phyloP scores from a whole-genome alignment of 2,888 invertebrate species.

The Nymphalis urticae region DNA sequence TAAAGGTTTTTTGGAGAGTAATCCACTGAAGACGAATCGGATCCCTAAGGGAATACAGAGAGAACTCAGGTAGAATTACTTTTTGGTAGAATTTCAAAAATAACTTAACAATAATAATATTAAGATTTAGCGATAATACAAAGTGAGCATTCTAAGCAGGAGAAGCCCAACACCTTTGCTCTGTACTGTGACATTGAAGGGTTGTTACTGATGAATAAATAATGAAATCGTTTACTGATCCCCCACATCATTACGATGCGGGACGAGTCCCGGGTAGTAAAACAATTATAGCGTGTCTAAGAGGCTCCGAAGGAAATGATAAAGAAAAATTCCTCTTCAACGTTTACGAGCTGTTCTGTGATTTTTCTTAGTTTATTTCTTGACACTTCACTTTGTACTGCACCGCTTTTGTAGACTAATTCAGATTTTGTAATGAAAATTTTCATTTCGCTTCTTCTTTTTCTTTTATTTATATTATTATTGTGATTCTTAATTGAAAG shows the following conservation, averaged over 20 bases:
- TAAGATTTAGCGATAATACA: too few species aligned
- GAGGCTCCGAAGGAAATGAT: constrained; percentile 45
- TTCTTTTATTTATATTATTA: constrained; percentile 2
- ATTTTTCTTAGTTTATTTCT: constrained; percentile 28
- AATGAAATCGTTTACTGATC: constrained; percentile 17
- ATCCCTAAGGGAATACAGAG: too few species aligned
- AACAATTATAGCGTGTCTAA: constrained; percentile 68
- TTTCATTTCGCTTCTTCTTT: constrained; percentile 17
- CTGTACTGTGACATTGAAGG: too few species aligned
- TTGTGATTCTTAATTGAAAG: constrained; percentile 8
- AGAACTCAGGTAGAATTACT: too few species aligned
- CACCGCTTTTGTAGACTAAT: constrained; percentile 21
- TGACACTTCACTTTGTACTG: constrained; percentile 32
- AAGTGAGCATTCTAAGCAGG: too few species aligned
- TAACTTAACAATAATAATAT: too few species aligned
- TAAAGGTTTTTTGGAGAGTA: too few species aligned
- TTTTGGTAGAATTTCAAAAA: too few species aligned
- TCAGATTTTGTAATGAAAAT: constrained; percentile 30
- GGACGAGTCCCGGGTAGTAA: constrained; percentile 37
- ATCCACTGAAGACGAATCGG: too few species aligned
- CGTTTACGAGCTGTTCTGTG: constrained; percentile 20
- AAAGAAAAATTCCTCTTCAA: constrained; percentile 34
- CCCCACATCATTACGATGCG: constrained; percentile 30
- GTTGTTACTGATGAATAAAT: constrained; percentile 4
- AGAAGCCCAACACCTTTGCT: too few species aligned